A percentile compares a stretch with the other conserved stretches of the same genome.
Evolutionary conservation across 2,797 vertebrate genomes (phyloP).

Genomic region (Sebastes ruberrimus): DNA sequence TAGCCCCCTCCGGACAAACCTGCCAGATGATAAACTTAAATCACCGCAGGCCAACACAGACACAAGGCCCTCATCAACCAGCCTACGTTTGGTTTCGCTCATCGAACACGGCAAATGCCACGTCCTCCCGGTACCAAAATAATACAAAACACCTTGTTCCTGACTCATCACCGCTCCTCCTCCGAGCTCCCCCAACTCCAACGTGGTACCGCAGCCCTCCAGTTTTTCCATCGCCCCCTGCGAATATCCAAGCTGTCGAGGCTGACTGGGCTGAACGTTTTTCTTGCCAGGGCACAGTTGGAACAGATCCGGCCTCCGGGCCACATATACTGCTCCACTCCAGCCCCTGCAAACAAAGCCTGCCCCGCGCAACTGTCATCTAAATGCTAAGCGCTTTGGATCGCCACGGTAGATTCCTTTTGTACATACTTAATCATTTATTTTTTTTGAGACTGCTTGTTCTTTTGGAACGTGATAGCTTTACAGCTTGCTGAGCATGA

Average conservation of each 20-base stretch:
- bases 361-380: slow-evolving; percentile 75
- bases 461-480: slow-evolving; percentile 48
- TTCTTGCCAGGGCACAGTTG: slow-evolving; percentile 83
- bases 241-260: slow-evolving; percentile 85
- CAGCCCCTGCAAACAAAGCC: slow-evolving; percentile 76
- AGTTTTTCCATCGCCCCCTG: slow-evolving; percentile 81
- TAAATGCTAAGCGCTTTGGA: slow-evolving; percentile 76
- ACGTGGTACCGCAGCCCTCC: slow-evolving; percentile 64
- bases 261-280: slow-evolving; percentile 74
- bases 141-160: slow-evolving; percentile 66
- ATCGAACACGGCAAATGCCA: slow-evolving; percentile 56
- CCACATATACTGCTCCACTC: slow-evolving; percentile 70
- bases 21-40: slow-evolving; percentile 40
- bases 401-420: slow-evolving; percentile 50
- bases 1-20: slow-evolving; percentile 14
- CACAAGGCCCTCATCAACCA: background rate
- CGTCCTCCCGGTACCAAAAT: slow-evolving; percentile 62
- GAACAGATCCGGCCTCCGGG: slow-evolving; percentile 83
- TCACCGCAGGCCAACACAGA: slow-evolving; percentile 26
- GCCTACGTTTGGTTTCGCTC: slow-evolving; percentile 39
- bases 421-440: slow-evolving; percentile 43
- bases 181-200: slow-evolving; percentile 55
- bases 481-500: slow-evolving; percentile 53
- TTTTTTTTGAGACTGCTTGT: slow-evolving; percentile 46
- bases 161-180: slow-evolving; percentile 58